Conservation (phyloP, 2,888 invertebrate species). For the Latrodectus hesperus region DNA sequence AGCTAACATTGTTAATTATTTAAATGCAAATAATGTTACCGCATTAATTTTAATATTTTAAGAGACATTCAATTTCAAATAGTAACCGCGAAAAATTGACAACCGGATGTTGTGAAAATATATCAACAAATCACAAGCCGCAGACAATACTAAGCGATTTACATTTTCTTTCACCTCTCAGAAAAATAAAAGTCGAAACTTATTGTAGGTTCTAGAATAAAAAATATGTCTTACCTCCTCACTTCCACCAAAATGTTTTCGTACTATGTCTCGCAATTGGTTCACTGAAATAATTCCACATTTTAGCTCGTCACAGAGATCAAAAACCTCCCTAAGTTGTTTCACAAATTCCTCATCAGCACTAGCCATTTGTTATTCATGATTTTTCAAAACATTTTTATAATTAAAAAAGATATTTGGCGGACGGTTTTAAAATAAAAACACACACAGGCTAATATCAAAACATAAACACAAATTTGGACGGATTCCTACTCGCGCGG, state of each 20-base stretch:
- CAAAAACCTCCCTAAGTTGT: conserved; percentile 67
- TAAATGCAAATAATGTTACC: too few relatives aligned
- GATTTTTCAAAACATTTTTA: conserved; percentile 40
- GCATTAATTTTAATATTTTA: background rate
- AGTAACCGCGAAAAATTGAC: background rate
- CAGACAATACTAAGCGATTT: too few relatives aligned
- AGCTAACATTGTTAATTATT: too few relatives aligned
- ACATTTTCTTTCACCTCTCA: too few relatives aligned
- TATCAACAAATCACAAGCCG: too few relatives aligned
- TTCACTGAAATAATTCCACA: conserved; percentile 68
- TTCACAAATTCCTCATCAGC: conserved; percentile 66
- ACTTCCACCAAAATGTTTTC: conserved; percentile 67
- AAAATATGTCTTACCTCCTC: conserved; percentile 61
- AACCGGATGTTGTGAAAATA: background rate
- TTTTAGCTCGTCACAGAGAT: conserved; percentile 68
- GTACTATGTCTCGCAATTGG: conserved; percentile 63
- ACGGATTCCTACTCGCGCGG: background rate
- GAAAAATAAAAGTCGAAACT: too few relatives aligned
- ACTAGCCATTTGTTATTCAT: conserved; percentile 46
- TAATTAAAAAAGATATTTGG: background rate
- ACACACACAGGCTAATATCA: background rate
- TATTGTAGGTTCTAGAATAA: too few relatives aligned
- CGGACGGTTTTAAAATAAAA: background rate
- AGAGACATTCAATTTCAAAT: background rate
- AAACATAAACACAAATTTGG: background rate